Percentiles rank a stretch among this genome's conserved stretches.
Evolutionary conservation across 2,113 vertebrate species (phyloP).

Genomic region (Brachirus orientalis): DNA sequence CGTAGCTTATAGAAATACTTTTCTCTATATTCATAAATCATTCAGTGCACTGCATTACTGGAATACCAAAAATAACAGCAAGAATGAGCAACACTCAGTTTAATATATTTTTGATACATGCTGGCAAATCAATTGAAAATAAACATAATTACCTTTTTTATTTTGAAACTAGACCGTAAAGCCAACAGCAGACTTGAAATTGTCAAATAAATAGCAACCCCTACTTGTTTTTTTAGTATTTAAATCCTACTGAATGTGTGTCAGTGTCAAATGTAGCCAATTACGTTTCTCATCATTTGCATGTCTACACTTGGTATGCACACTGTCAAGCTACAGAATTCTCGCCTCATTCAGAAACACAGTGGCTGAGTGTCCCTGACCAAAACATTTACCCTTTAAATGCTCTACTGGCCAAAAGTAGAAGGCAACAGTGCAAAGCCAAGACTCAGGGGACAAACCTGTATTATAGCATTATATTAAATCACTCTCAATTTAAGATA

Average conservation of each 20-base stretch:
- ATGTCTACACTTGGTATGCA: slow-evolving; percentile 36
- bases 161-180: slow-evolving; percentile 18
- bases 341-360: slow-evolving; percentile 16
- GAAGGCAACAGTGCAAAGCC: slow-evolving; percentile 7
- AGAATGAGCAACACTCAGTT: slow-evolving; percentile 32
- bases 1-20: too few species aligned
- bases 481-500: too few species aligned
- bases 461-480: too few species aligned
- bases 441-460: background rate
- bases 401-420: slow-evolving; percentile 1
- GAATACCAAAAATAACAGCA: slow-evolving; percentile 37
- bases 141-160: slow-evolving; percentile 9
- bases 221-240: background rate
- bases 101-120: slow-evolving; percentile 31
- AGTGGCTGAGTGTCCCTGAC: slow-evolving; percentile 28
- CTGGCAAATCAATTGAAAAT: background rate
- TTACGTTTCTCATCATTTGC: slow-evolving; percentile 20
- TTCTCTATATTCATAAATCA: slow-evolving; percentile 43
- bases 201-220: too few species aligned
- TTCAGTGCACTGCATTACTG: slow-evolving; percentile 46
- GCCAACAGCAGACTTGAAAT: background rate
- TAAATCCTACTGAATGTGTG: background rate
- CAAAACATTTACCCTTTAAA: slow-evolving; percentile 18
- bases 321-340: background rate
- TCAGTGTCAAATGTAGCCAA: background rate